Evolutionary conservation across 2,797 vertebrate genomes (phyloP), one percentile per base, ranked within the genome.

Genomic region (Neopelma chrysocephalum): DNA sequence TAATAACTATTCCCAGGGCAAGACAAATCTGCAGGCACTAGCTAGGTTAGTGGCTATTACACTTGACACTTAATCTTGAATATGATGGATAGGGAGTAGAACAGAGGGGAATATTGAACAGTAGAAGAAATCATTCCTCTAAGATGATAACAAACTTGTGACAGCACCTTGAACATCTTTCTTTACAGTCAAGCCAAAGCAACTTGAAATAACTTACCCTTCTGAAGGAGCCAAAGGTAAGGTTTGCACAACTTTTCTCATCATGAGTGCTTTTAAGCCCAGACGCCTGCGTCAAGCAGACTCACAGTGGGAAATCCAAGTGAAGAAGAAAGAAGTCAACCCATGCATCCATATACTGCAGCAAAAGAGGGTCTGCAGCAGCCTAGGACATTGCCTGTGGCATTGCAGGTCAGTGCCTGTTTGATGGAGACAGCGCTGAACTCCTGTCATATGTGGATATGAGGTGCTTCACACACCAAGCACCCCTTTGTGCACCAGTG

Each of bases 31-130:
- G 19, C 51, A 76, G 70, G 62, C 64, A 56, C 71, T 94, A 92
- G 93, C 27, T 84, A 83, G 72, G 89, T 94, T 96, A 95, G 80
- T 90, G 80, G 27, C 65, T 84, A 53, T 92, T 88, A 76, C 43
- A 34, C 64, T 87, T 78, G 43, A 58, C 65, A 47, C 85, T 92
- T 95, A 87, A 83, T 90, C 86, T 78, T 82, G 76, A 51, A 60
- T 82, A 75, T 38, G 71, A 92, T 56, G 89, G 66, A 71, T 87
- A 85, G 54, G 34, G 60, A 87, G 12, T 42, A n/a, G 43, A 83
- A 36, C 66, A 57, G 34, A 72, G 51, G 40, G 26, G 6, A 93
- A 61, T 71, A 73, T 64, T 80, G 56, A 93, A 66, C 32, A 82
- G 77, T 73, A 82, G 58, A 82, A 84, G 40, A 79, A 84, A 70